These are phyloP conservation scores for Sinosuthora webbiana DNA, from an alignment of 2,113 vertebrate species.

Conservation along the genomic window DNA sequence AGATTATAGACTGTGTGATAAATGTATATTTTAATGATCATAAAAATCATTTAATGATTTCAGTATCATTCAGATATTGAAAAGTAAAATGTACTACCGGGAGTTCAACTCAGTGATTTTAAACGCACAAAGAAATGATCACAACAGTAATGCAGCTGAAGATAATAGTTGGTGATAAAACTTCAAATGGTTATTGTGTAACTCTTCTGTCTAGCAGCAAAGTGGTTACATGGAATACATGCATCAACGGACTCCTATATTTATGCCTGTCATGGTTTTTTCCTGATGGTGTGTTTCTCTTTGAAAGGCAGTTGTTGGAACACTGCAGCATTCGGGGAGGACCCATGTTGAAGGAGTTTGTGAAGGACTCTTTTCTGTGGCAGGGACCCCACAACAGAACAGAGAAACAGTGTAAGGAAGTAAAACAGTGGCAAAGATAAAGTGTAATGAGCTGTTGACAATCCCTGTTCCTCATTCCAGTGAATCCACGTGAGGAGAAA, in stretches of 20 bases:
- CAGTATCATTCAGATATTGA: background rate
- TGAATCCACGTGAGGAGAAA: background rate
- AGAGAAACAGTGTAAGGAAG: background rate
- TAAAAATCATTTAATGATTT: background rate
- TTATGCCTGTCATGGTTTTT: background rate
- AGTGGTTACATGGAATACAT: rapidly evolving
- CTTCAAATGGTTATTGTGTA: background rate
- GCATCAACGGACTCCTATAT: background rate
- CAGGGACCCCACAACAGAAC: background rate
- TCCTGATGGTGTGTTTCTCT: background rate
- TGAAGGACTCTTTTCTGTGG: background rate
- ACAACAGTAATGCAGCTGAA: background rate
- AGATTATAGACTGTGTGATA: background rate
- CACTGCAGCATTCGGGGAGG: background rate
- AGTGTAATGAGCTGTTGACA: background rate
- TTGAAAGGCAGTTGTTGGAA: background rate
- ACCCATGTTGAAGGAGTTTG: background rate
- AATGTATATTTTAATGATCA: background rate
- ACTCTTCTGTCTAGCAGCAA: background rate
- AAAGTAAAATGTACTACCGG: background rate
- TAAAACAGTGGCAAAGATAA: background rate
- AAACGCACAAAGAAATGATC: background rate
- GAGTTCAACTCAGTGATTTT: background rate
- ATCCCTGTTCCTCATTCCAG: rapidly evolving
- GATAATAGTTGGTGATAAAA: background rate